Base-by-base conservation (phyloP, 2,888 invertebrate species). In the Synergus umbraculus region DNA sequence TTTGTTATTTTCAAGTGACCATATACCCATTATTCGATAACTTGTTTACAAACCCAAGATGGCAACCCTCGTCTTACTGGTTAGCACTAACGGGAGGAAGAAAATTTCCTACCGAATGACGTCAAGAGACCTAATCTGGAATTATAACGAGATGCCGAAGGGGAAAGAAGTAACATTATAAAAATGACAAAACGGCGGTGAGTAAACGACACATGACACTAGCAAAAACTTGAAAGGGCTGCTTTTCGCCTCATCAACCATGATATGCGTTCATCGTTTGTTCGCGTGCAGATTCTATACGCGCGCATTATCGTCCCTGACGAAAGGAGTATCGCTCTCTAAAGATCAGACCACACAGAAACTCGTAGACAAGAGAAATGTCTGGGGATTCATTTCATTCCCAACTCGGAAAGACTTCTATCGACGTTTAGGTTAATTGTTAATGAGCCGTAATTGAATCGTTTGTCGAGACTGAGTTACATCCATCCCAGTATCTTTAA, bases 151-250 rank as follows among this genome's bases (percentile, higher is more conserved):
- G 83, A 54, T 78, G 64, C 82, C 49, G 76, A 77, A 73, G 73
- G 67, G 76, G 79, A 81, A 82, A 83, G 79, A 80, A 82, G 79
- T 79, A 76, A 82, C 83, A 78, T 79, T 82, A 76, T 78, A 81
- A 82, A 66, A 82, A 82, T 79, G 73, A 79, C 80, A 76, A 82
- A 83, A 83, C 81, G 77, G 69, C 64, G 77, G 69, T 76, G 29
- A 79, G 65, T 79, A 60, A 46, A 46, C 13, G 46, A 83, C 79
- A 79, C 81, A 85, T 82, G 83, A 81, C 82, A 78, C 63, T 22
- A n/a, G 79, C 81, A 88, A 88, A 88, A 88, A 87, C 85, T 85
- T 78, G 87, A 80, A 85, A 80, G 83, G 83, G 85, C 83, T 85
- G 81, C 83, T 86, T 81, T 78, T 80, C 80, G 81, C 84, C 84